Base-by-base conservation (phyloP, 2,888 invertebrate genomes). In the Erannis defoliaria region DNA sequence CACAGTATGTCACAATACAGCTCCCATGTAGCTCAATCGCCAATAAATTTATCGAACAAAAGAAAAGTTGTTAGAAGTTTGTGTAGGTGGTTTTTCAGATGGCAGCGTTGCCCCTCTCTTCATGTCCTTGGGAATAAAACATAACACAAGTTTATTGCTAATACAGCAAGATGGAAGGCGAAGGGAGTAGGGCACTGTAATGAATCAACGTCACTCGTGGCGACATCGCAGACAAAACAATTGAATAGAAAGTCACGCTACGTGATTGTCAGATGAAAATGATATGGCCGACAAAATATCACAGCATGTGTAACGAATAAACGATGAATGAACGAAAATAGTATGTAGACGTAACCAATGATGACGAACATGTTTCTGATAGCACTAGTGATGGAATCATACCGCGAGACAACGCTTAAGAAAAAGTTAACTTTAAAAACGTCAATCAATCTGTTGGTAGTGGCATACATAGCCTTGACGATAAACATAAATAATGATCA, bases 41-140 rank as follows among this genome's bases (percentile, higher is more conserved):
- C 74, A 69, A 76, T 55, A 75, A 81, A 78, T 80, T 72, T 75
- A 80, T 77, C 68, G 73, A 68, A 67, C 53, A 68, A 77, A 75
- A 80, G 73, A 73, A 77, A 79, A 72, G 73, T 68, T 72, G 38
- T 72, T 68, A 71, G 72, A 61, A 35, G 62, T 66, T 67, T 70
- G 67, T 73, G 60, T 62, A 58, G 69, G 61, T 18, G 67, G 61
- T 70, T 66, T n/a, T 43, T 46, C 66, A 73, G 67, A 67, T 56
- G 74, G 66, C 62, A 67, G 71, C 73, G 66, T 68, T 67, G 62
- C 74, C 74, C 67, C 76, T 80, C 72, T 82, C 81, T 80, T 79
- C 78, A 49, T 70, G 68, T 75, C 89, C 88, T 89, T 86, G 78
- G 85, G 85, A 88, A 90, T 82, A 90, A 89, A 90, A 86, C 79